Evolutionary conservation across 2,113 vertebrate genomes (phyloP).

Genomic region (Gopherus flavomarginatus): DNA sequence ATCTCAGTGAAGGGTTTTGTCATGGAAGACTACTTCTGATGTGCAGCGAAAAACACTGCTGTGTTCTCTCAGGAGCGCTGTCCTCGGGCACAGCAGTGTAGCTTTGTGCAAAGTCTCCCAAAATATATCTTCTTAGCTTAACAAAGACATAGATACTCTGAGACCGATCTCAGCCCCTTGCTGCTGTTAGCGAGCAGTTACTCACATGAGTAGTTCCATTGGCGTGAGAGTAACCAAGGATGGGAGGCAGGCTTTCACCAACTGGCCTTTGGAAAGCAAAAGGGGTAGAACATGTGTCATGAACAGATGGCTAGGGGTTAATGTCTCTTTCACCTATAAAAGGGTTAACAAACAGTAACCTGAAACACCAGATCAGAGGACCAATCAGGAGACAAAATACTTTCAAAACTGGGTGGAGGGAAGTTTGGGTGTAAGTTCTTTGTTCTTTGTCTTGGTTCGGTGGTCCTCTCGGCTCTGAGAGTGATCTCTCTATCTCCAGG

Average conservation of each 20-base stretch:
- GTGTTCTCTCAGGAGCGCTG: neutral
- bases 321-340: too few relatives aligned
- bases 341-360: too few relatives aligned
- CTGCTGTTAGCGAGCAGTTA: neutral
- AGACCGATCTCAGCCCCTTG: neutral
- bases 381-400: too few relatives aligned
- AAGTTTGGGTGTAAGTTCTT: too few relatives aligned
- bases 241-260: neutral
- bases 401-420: too few relatives aligned
- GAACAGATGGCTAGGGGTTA: too few relatives aligned
- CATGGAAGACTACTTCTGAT: neutral
- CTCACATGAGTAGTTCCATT: neutral
- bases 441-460: too few relatives aligned
- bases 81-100: neutral
- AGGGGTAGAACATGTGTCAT: constrained; percentile 22
- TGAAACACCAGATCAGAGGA: too few relatives aligned
- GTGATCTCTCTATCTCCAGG: too few relatives aligned
- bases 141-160: neutral
- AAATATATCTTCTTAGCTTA: neutral
- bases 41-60: neutral
- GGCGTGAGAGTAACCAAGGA: neutral
- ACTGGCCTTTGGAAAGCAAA: constrained; percentile 3
- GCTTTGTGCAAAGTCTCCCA: neutral
- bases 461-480: too few relatives aligned
- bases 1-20: neutral